Evolutionary conservation across 2,888 invertebrate species (phyloP), one percentile per base, ranked within the genome.

Genomic region (Leptinotarsa haldemani): DNA sequence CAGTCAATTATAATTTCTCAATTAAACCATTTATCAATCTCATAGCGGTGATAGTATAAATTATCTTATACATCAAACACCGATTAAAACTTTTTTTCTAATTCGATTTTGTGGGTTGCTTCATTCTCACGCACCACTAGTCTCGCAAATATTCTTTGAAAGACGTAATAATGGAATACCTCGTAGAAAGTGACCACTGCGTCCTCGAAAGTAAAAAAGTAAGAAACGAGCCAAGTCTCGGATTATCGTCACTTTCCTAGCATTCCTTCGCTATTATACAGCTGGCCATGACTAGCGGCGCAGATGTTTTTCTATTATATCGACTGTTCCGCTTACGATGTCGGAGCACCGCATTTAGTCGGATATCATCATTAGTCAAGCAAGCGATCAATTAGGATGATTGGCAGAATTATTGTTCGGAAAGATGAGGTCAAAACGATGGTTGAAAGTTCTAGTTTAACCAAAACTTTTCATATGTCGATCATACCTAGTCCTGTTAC

Each of bases 131-230:
- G 61, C 61, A 61, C 40, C 30, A 40, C 61, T 40, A 40, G 61
- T 16, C 61, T 61, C n/a, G 61, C 61, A 30, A 61, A 61, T 30
- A 30, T 61, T 30, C 61, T n/a, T 30, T 9, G 61, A 61, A 61
- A 61, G 61, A 61, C 61, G 61, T n/a, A 25, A 61, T 61, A 61
- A 40, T 61, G 61, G 25, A 61, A 61, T 61, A 61, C 61, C 40
- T 61, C n/a, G 61, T 61, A 61, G 61, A 61, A 61, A 61, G 61
- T 61, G 61, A 61, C 61, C 61, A 40, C 40, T 5, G 30, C 61
- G 61, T 61, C 61, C 61, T 61, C 61, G 61, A 61, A 61, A 61
- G 61, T 61, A 61, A 61, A 61, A 61, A 61, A 61, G 40, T 40
- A 16, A 61, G 30, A 61, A 61, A 30, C 40, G 30, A 61, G 25